Evolutionary conservation across 1,140 invertebrate species (phyloP).

Genomic region (Wasmannia auropunctata): DNA sequence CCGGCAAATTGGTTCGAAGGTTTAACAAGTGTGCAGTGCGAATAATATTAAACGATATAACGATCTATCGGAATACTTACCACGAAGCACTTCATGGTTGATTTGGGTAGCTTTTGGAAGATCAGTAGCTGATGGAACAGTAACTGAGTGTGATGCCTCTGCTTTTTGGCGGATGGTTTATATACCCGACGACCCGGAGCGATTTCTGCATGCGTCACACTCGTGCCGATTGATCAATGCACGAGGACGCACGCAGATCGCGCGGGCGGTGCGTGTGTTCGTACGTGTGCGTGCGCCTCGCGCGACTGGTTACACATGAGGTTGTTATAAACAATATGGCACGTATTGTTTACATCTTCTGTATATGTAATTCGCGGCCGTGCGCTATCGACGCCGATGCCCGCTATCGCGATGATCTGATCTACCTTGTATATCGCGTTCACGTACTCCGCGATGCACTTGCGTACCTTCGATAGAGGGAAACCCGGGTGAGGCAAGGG

Average conservation of each 20-base stretch:
- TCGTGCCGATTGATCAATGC: conserved; percentile 78
- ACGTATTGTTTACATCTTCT: conserved; percentile 68
- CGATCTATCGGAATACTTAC: conserved; percentile 74
- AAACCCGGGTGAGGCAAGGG: conserved; percentile 74
- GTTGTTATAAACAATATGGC: conserved; percentile 69
- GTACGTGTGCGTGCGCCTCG: not conserved
- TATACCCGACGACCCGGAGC: conserved; percentile 75
- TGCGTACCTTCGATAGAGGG: conserved; percentile 59
- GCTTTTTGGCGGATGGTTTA: conserved; percentile 75
- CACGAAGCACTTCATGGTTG: conserved; percentile 78
- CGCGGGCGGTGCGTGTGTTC: not conserved
- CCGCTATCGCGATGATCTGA: too few relatives aligned
- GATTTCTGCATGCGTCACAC: conserved; percentile 75
- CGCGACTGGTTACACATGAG: conserved; percentile 64
- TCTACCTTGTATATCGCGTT: too few relatives aligned
- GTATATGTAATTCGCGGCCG: conserved; percentile 65
- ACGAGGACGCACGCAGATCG: conserved; percentile 63
- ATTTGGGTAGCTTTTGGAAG: conserved; percentile 43
- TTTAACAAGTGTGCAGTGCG: too few relatives aligned
- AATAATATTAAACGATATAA: not conserved
- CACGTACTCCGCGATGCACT: conserved; percentile 62
- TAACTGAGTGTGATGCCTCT: conserved; percentile 79
- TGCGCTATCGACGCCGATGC: conserved; percentile 3
- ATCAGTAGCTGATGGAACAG: conserved; percentile 70
- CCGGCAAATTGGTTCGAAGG: not conserved